These are phyloP conservation scores for Acleris emargana DNA, from an alignment of 2,888 invertebrate genomes.

Conservation along the genomic window DNA sequence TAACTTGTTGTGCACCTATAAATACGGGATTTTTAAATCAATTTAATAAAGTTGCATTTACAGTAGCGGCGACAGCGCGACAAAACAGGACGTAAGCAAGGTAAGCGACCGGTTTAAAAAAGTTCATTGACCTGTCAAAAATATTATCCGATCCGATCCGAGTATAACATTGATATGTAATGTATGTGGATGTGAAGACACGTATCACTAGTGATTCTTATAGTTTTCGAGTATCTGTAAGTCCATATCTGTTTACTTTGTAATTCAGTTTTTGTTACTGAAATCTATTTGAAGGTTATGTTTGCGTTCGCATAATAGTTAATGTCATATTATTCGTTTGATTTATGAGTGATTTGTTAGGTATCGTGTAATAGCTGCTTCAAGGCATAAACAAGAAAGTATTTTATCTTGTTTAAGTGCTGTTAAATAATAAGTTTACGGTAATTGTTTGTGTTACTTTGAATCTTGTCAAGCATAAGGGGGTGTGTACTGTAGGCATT, in stretches of 20 bases:
- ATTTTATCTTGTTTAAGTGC: no score
- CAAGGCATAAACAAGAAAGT: no score
- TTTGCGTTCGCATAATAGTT: background rate
- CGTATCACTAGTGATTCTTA: background rate
- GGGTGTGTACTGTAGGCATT: background rate
- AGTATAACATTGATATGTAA: background rate
- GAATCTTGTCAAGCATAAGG: background rate
- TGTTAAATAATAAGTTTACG: no score
- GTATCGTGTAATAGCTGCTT: background rate
- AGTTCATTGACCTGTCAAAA: constrained; percentile 34
- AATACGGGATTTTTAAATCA: background rate
- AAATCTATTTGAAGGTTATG: constrained; percentile 4
- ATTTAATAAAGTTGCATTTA: background rate
- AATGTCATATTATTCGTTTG: background rate
- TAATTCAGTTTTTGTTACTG: background rate
- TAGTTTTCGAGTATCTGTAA: background rate
- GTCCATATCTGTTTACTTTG: constrained; percentile 3
- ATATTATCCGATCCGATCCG: constrained; percentile 11
- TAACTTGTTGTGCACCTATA: background rate
- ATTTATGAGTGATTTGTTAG: background rate
- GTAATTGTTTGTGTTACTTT: background rate
- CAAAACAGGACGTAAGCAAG: constrained; percentile 8
- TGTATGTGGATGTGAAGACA: background rate
- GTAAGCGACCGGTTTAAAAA: constrained; percentile 23
- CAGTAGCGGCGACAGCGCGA: constrained; percentile 2